Base-by-base conservation (phyloP, 2,888 invertebrate genomes). In the Dasysyrphus tricinctus region DNA sequence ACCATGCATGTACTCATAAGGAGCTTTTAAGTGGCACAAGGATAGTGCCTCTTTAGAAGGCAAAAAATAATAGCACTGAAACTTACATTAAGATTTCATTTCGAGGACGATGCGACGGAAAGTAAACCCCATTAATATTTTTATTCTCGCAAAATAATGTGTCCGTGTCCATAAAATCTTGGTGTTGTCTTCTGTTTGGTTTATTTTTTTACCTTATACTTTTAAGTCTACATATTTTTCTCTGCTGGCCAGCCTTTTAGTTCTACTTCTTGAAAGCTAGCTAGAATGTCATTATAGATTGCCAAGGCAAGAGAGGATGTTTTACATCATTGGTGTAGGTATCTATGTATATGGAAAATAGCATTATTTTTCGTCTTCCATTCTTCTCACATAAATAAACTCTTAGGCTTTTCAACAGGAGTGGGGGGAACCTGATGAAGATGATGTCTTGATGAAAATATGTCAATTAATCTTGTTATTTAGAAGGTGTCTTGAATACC, bases 111-210 rank as follows among this genome's bases (percentile, higher is more conserved):
- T 49, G 56, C 56, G 42, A 65, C 57, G 42, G 56, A 75, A 84
- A 75, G 47, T 63, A 80, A 80, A 80, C 83, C 80, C 80, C 83
- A 84, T 84, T 84, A 84, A 72, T 80, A 75, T 79, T 84, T 79
- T 76, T 24, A 3, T n/a, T n/a, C 57, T 75, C 47, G 29, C 69
- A 57, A 74, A 79, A 83, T 32, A 32, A 70, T 72, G 63, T 34
- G 57, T 72, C 19, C 70, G 11, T 54, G 63, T 42, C 75, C 47
- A 16, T 59, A 12, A 16, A 16, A 16, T 73, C 44, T 39, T 70
- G 11, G n/a, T 47, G 16, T 16, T 47, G 16, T 47, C 14, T 42
- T 42, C 5, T 42, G 2, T 49, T 12, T 32, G 47, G 11, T 65
- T 49, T 12, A 49, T 6, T 42, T 19, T 11, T 34, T 12, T 34